Evolutionary conservation across 2,888 invertebrate species (phyloP).

Genomic region (Acanthopleura granulata): DNA sequence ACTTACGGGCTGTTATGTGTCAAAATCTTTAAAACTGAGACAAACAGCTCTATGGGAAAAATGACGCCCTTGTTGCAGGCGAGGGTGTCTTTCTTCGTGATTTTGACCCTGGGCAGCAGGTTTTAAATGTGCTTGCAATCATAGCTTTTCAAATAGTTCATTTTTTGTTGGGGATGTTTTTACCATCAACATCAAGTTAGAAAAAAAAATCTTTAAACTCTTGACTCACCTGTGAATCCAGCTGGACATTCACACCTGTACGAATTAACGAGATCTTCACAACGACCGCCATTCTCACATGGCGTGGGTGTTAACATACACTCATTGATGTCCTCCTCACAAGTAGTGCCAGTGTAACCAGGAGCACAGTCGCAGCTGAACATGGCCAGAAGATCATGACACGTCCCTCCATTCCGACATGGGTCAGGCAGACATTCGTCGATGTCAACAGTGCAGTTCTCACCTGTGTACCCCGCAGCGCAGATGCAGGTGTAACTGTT

Average conservation of each 20-base stretch:
- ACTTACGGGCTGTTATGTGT: too few relatives aligned
- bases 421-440: conserved; percentile 44
- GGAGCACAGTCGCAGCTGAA: conserved; percentile 51
- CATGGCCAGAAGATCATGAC: conserved; percentile 46
- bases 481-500: conserved; percentile 44
- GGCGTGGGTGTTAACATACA: conserved; percentile 31
- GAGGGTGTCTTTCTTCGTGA: too few relatives aligned
- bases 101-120: too few relatives aligned
- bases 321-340: conserved; percentile 52
- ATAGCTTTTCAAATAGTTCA: too few relatives aligned
- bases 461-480: conserved; percentile 47
- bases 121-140: too few relatives aligned
- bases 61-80: too few relatives aligned
- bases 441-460: conserved; percentile 41
- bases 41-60: too few relatives aligned
- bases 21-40: too few relatives aligned
- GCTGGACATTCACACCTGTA: conserved; percentile 23
- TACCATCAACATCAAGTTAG: too few relatives aligned
- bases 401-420: conserved; percentile 50
- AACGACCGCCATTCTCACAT: conserved; percentile 9
- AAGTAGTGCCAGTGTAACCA: conserved; percentile 50
- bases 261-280: conserved; percentile 10
- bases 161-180: too few relatives aligned
- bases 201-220: not conserved
- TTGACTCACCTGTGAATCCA: conserved; percentile 21